Percentiles rank a stretch among this genome's conserved stretches.
phyloP scores from a whole-genome alignment of 1,140 invertebrate species.

The Dysdera silvatica region DNA sequence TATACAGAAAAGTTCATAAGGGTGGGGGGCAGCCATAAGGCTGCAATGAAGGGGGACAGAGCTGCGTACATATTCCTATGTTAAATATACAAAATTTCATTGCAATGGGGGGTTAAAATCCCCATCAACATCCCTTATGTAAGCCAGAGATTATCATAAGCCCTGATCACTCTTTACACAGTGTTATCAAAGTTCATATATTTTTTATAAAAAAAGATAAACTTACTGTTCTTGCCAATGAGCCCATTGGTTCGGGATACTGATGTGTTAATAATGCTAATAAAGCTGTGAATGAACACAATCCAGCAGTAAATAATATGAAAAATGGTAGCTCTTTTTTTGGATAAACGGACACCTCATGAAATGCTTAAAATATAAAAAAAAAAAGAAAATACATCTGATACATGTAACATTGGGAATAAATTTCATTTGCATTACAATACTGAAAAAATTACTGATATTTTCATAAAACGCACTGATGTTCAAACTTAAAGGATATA shows the following conservation, averaged over 20 bases:
- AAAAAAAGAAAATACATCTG: constrained; percentile 13
- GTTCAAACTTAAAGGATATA: too few relatives aligned
- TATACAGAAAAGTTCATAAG: too few relatives aligned
- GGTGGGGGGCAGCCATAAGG: too few relatives aligned
- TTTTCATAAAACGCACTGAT: too few relatives aligned
- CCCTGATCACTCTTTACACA: background rate
- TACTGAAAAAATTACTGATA: too few relatives aligned
- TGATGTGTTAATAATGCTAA: constrained; percentile 86
- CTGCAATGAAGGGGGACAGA: background rate
- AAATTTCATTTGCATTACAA: background rate
- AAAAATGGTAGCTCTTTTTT: constrained; percentile 94
- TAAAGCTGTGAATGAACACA: constrained; percentile 92
- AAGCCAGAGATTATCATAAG: background rate
- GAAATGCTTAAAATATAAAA: constrained; percentile 58
- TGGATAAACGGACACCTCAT: constrained; percentile 91
- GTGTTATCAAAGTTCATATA: background rate
- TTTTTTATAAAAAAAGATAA: background rate
- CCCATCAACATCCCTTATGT: too few relatives aligned
- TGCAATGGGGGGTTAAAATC: background rate
- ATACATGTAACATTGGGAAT: background rate
- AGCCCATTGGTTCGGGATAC: constrained; percentile 87
- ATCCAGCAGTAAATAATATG: constrained; percentile 84
- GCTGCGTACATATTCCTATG: background rate
- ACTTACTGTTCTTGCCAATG: constrained; percentile 65
- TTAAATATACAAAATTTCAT: background rate